These are phyloP conservation scores for Naso thynnoides DNA, from an alignment of 2,797 vertebrate species.

Conservation along the genomic window DNA sequence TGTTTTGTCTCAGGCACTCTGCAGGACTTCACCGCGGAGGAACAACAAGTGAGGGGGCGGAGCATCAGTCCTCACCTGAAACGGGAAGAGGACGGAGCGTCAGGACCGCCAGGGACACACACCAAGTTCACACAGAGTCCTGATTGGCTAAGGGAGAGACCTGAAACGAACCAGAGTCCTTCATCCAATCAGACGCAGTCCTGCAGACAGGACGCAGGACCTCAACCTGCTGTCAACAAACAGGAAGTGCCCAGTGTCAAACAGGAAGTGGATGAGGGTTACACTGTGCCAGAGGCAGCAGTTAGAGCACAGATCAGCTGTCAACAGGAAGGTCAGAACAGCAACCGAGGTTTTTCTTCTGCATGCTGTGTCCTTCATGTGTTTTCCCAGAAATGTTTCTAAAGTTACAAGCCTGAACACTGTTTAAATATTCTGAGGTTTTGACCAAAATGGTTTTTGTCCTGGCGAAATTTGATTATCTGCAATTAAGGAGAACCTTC, in stretches of 20 bases:
- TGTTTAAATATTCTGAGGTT: too few relatives aligned
- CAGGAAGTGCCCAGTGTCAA: neutral
- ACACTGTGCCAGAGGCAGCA: neutral
- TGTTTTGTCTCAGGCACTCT: neutral
- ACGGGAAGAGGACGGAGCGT: neutral
- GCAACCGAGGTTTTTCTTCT: too few relatives aligned
- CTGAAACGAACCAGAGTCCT: neutral
- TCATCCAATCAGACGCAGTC: neutral
- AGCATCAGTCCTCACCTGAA: neutral
- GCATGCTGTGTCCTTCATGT: too few relatives aligned
- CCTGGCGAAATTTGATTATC: too few relatives aligned
- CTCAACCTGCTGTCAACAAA: neutral
- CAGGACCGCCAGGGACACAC: neutral
- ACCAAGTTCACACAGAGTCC: neutral
- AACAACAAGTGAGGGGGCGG: neutral
- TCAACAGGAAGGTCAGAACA: conserved; percentile 1
- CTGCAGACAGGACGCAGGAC: neutral
- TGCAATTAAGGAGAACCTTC: too few relatives aligned
- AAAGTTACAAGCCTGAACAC: too few relatives aligned
- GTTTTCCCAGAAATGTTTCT: too few relatives aligned
- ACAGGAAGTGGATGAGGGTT: conserved; percentile 10
- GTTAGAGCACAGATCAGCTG: neutral
- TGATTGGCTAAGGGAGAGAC: neutral
- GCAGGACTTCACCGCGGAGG: neutral
- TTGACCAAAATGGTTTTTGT: too few relatives aligned